phyloP scores from a whole-genome alignment of 2,113 vertebrate genomes.

The Gobius niger region DNA sequence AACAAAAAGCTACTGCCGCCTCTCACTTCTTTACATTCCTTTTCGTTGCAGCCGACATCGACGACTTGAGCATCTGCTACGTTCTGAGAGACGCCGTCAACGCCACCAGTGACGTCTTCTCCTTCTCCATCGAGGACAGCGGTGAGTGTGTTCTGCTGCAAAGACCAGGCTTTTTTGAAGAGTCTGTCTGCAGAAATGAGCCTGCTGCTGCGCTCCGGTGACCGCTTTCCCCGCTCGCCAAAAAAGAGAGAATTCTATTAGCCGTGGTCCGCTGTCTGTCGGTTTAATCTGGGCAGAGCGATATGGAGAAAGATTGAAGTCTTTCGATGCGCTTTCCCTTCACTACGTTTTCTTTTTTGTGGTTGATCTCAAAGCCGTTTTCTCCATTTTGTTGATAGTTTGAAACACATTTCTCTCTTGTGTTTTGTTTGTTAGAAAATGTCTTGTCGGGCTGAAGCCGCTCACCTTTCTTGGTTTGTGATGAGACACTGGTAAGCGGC shows the following conservation, averaged over 20 bases:
- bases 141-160: slow-evolving; percentile 71
- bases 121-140: slow-evolving; percentile 83
- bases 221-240: neutral
- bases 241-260: neutral
- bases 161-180: neutral
- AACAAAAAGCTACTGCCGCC: no score
- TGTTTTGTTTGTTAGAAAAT: no score
- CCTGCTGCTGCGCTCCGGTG: neutral
- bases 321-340: neutral
- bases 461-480: no score
- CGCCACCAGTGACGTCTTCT: slow-evolving; percentile 80
- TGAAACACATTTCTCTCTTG: no score
- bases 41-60: slow-evolving; percentile 78
- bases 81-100: slow-evolving; percentile 77
- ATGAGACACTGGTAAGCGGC: no score
- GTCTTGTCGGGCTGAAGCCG: no score
- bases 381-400: no score
- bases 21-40: neutral
- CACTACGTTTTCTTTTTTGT: no score
- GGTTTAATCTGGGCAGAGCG: neutral
- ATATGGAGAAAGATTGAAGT: neutral
- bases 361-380: no score
- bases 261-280: neutral
- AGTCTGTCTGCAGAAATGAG: neutral
- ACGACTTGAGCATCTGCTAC: slow-evolving; percentile 83